Percentiles rank a stretch among this genome's conserved stretches.
These are phyloP conservation scores for Suricata suricatta DNA, from an alignment of 2,113 vertebrate genomes.

Conservation along the genomic window DNA sequence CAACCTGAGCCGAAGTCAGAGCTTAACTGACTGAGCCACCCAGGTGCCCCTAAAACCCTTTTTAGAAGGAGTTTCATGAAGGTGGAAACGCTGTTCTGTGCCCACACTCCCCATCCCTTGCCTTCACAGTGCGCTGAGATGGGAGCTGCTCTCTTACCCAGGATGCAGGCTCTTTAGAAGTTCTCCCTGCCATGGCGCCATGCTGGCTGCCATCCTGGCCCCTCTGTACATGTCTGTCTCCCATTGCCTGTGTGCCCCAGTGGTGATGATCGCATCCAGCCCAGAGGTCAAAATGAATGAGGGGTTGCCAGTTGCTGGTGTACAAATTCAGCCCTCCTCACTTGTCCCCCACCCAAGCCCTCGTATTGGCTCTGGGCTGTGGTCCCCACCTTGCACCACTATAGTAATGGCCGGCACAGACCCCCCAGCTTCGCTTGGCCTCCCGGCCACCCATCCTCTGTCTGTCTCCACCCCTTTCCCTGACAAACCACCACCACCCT, in stretches of 20 bases:
- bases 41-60: not conserved
- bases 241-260: not conserved
- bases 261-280: not conserved
- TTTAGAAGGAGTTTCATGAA: not conserved
- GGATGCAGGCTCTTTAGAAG: not conserved
- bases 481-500: constrained; percentile 5
- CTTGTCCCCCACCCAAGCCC: rapidly evolving
- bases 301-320: not conserved
- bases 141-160: not conserved
- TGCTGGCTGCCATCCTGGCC: not conserved
- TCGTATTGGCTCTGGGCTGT: not conserved
- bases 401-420: not conserved
- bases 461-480: not conserved
- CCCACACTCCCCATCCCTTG: not conserved
- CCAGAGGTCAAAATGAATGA: not conserved
- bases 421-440: not conserved
- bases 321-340: too few species aligned
- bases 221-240: not conserved
- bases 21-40: too few species aligned
- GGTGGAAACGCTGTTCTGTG: not conserved
- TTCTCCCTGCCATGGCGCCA: not conserved
- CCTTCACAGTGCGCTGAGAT: not conserved
- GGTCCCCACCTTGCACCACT: not conserved
- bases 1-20: too few species aligned
- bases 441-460: not conserved